These are phyloP conservation scores for Mantis religiosa DNA, from an alignment of 2,888 invertebrate species.

Conservation along the genomic window DNA sequence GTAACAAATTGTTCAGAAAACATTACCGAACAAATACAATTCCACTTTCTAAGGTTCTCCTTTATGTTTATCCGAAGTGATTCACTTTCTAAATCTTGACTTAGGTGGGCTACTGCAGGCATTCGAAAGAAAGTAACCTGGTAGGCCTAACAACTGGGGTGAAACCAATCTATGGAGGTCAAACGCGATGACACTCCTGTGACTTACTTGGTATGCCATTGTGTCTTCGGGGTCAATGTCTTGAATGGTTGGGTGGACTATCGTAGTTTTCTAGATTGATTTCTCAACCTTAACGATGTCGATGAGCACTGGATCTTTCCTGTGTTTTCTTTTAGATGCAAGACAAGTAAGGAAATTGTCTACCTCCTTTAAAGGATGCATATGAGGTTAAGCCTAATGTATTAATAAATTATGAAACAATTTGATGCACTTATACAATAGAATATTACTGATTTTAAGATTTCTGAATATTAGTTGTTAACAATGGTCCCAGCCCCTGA, in stretches of 20 bases:
- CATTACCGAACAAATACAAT: neutral
- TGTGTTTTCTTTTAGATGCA: neutral
- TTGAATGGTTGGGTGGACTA: neutral
- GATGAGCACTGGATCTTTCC: neutral
- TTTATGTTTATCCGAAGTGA: neutral
- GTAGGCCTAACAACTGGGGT: neutral
- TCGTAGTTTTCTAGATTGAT: neutral
- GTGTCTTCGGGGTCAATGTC: neutral
- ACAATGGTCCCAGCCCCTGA: too few relatives aligned
- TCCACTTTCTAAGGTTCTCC: neutral
- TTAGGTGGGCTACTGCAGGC: neutral
- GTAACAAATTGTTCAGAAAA: neutral
- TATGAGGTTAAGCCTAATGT: too few relatives aligned
- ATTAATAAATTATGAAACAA: too few relatives aligned
- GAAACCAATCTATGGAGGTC: neutral
- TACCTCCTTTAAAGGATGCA: too few relatives aligned
- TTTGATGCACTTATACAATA: too few relatives aligned
- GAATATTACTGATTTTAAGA: too few relatives aligned
- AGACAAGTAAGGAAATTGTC: too few relatives aligned
- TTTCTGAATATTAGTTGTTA: too few relatives aligned
- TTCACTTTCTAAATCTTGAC: neutral
- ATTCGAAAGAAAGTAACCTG: neutral
- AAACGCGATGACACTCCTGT: neutral
- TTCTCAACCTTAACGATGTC: neutral
- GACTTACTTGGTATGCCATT: neutral